Evolutionary conservation across 2,113 vertebrate species (phyloP).

Genomic region (Asarcornis scutulata): DNA sequence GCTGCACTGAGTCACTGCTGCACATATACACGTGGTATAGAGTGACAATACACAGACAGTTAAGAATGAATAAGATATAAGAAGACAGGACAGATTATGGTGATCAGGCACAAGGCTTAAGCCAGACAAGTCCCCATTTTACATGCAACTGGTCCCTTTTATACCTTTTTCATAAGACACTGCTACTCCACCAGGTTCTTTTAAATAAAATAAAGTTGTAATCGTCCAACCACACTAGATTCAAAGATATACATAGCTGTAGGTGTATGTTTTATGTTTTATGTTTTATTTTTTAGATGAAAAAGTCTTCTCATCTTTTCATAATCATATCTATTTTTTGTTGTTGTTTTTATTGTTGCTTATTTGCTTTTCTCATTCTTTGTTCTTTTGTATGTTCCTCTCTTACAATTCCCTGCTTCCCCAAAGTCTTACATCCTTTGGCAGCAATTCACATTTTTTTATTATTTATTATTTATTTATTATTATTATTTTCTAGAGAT

Average conservation of each 20-base stretch:
- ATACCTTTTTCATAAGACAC: background rate
- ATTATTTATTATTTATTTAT: background rate
- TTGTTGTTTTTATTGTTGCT: background rate
- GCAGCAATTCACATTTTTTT: background rate
- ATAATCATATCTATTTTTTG: background rate
- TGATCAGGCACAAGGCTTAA: background rate
- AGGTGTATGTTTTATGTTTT: background rate
- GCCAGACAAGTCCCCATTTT: background rate
- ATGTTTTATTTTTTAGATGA: background rate
- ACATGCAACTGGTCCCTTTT: background rate
- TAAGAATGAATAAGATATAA: background rate
- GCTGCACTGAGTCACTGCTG: background rate
- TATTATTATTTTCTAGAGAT: background rate
- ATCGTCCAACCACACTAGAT: background rate
- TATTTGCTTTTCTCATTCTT: background rate
- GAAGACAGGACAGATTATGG: background rate
- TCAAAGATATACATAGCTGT: background rate
- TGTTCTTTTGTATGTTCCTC: background rate
- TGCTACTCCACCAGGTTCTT: background rate
- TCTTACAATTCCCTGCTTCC: background rate
- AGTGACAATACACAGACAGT: background rate
- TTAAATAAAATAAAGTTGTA: background rate
- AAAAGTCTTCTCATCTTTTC: background rate
- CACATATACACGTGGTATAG: background rate
- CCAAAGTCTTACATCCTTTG: background rate